These are phyloP conservation scores for Andrena bucephala DNA, from an alignment of 2,888 invertebrate species.

Conservation along the genomic window DNA sequence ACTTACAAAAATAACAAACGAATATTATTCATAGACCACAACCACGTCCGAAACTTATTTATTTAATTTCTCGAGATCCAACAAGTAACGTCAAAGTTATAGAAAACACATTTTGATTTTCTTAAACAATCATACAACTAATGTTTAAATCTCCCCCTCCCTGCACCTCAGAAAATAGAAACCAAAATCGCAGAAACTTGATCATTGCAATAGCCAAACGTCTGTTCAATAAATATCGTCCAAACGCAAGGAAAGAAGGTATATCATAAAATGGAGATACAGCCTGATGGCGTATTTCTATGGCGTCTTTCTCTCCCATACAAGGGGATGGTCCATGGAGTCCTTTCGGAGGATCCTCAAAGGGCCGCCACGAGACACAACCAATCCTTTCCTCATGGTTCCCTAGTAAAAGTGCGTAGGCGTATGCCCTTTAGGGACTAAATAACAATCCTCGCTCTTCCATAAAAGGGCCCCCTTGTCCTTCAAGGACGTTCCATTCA, in stretches of 20 bases:
- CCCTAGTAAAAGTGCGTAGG: slow-evolving; percentile 85
- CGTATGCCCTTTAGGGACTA: slow-evolving; percentile 83
- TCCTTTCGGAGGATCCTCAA: slow-evolving; percentile 64
- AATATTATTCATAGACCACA: no score
- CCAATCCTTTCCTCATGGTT: slow-evolving; percentile 80
- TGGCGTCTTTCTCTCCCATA: not conserved
- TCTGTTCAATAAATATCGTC: not conserved
- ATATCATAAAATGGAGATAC: not conserved
- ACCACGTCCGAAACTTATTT: no score
- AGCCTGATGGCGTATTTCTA: not conserved
- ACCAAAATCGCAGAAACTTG: not conserved
- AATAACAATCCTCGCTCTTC: slow-evolving; percentile 62
- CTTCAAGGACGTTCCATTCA: slow-evolving; percentile 57
- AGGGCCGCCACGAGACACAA: slow-evolving; percentile 73
- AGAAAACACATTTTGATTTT: not conserved
- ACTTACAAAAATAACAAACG: no score
- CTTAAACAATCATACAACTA: not conserved
- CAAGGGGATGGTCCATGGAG: slow-evolving; percentile 23
- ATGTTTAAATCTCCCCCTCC: not conserved
- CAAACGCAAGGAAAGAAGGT: not conserved
- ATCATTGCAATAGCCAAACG: no score
- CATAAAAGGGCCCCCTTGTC: slow-evolving; percentile 65
- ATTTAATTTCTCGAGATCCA: no score
- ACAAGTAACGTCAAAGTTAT: no score
- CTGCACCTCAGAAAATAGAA: no score